Base-by-base conservation (phyloP, 2,888 invertebrate genomes). In the Nomada ferruginata region DNA sequence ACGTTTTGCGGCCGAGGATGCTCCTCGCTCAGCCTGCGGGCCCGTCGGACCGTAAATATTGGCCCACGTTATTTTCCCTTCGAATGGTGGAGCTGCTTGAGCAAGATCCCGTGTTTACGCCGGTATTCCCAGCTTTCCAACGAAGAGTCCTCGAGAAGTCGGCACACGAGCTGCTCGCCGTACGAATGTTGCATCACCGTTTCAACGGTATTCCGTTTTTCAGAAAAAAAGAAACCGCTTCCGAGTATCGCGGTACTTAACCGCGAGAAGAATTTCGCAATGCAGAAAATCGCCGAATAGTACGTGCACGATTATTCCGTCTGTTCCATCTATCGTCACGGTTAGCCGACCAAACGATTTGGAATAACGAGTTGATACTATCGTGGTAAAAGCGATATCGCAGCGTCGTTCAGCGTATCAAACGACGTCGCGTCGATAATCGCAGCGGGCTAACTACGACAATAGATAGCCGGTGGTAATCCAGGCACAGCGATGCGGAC, bases 21-120 rank as follows among this genome's bases (percentile, higher is more conserved):
- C 78, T 74, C 47, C 69, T 59, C 64, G 50, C 65, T 55, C 70
- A 65, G 60, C 18, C 20, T 59, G 68, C 61, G 55, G 61, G 42
- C 44, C 65, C 57, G 79, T 68, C 65, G 68, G 47, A 82, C 61
- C 66, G 81, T 70, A 89, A 89, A 89, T 89, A 89, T 89, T 89
- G 78, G 82, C 76, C 55, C 72, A 76, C 75, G 79, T 88, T 88
- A 86, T 88, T 89, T 86, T 82, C 82, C 79, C 73, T 71, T 72
- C 72, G 76, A 73, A 76, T 57, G 79, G 73, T 72, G 15, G 57
- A 57, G 65, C 20, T 69, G 70, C 13, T 53, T 29, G 61, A 52
- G 59, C 50, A 72, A 61, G 66, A 69, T 57, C 68, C 42, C 64
- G 42, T 66, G 68, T 84, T 77, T 76, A 61, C 80, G 29, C 13